phyloP scores from a whole-genome alignment of 2,113 vertebrate genomes.

The Gopherus evgoodei region DNA sequence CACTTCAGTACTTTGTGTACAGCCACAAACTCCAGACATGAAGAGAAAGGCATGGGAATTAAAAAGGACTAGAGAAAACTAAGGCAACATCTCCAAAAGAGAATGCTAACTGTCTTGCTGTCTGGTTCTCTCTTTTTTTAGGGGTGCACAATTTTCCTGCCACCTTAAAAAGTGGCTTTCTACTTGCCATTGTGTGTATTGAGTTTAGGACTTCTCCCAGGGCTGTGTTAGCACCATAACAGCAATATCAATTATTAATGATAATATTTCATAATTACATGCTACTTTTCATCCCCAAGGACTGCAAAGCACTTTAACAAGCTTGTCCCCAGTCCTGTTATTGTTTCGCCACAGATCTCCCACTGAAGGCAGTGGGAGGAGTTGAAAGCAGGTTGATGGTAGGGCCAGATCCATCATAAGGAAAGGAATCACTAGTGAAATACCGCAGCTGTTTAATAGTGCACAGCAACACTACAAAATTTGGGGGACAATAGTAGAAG shows the following conservation, averaged over 20 bases:
- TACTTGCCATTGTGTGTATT: background rate
- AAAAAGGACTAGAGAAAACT: background rate
- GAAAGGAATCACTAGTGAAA: background rate
- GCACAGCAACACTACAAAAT: accelerated
- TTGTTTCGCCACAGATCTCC: background rate
- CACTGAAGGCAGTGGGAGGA: background rate
- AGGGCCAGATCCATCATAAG: background rate
- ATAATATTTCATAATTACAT: background rate
- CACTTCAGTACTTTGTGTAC: background rate
- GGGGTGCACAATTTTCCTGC: background rate
- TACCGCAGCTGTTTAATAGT: background rate
- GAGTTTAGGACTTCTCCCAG: background rate
- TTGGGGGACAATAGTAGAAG: background rate
- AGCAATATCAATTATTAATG: background rate
- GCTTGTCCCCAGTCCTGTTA: background rate
- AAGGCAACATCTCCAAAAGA: background rate
- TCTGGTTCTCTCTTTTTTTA: background rate
- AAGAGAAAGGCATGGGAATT: background rate
- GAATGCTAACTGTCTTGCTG: background rate
- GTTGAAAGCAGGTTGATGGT: accelerated
- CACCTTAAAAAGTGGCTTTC: background rate
- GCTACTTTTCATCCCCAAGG: background rate
- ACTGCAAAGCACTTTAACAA: background rate
- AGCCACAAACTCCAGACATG: background rate
- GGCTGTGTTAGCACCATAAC: accelerated